Evolutionary conservation across 2,888 invertebrate species (phyloP).

Genomic region (Hemithea aestivaria): DNA sequence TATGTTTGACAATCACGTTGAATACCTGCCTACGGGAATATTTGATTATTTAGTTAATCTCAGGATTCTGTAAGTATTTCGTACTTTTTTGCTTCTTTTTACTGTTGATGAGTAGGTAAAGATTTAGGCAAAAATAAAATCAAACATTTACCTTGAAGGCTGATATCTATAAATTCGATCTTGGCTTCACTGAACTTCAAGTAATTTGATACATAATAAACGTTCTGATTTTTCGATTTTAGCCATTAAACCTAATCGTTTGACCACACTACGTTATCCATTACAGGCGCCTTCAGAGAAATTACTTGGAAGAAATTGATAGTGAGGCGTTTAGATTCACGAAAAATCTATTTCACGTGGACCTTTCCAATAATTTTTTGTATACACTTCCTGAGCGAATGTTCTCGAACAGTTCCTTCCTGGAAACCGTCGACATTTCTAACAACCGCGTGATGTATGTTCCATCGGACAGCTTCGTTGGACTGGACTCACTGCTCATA

Average conservation of each 20-base stretch:
- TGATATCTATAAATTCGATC: no score
- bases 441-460: constrained; percentile 81
- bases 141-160: no score
- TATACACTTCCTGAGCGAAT: constrained; percentile 76
- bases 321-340: constrained; percentile 77
- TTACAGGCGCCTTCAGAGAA: constrained; percentile 83
- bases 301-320: constrained; percentile 81
- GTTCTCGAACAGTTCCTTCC: constrained; percentile 77
- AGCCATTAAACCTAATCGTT: not conserved
- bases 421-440: constrained; percentile 83
- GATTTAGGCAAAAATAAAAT: no score
- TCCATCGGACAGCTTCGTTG: constrained; percentile 78
- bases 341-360: constrained; percentile 82
- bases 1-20: constrained; percentile 86
- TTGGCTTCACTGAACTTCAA: no score
- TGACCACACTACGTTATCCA: constrained; percentile 24
- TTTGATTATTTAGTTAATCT: constrained; percentile 82
- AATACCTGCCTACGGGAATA: constrained; percentile 81
- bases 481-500: constrained; percentile 80
- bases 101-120: no score
- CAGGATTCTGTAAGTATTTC: constrained; percentile 80
- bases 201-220: no score
- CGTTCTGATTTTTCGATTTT: no score
- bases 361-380: constrained; percentile 83
- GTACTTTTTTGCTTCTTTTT: not conserved